phyloP scores from a whole-genome alignment of 2,797 vertebrate species.

The Gymnocypris eckloni region DNA sequence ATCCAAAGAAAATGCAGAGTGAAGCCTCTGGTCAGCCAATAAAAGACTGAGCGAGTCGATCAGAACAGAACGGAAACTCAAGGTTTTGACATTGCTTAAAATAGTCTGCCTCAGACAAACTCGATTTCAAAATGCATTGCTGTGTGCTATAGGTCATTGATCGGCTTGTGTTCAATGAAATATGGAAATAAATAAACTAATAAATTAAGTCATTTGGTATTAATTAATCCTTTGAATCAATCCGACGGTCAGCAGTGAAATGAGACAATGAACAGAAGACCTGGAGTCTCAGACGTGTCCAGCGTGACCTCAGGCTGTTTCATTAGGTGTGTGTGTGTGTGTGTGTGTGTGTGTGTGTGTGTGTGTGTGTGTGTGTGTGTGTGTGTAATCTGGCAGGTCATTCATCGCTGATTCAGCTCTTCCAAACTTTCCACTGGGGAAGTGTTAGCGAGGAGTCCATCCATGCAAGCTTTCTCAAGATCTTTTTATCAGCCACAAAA shows the following conservation, averaged over 20 bases:
- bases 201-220: background rate
- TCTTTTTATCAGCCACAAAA: slow-evolving; percentile 14
- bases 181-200: background rate
- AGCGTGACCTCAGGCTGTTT: background rate
- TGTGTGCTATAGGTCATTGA: too few relatives aligned
- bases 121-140: background rate
- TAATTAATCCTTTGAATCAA: background rate
- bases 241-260: background rate
- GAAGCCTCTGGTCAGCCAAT: slow-evolving; percentile 42
- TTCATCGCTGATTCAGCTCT: background rate
- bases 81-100: slow-evolving; percentile 2
- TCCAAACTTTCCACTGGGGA: slow-evolving; percentile 20
- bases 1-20: slow-evolving; percentile 64
- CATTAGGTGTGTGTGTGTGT: background rate
- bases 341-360: background rate
- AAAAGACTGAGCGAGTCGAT: background rate
- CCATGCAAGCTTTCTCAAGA: background rate
- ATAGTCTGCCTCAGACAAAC: slow-evolving; percentile 13
- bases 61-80: background rate
- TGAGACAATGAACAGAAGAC: background rate
- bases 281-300: background rate
- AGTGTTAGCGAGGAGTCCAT: background rate
- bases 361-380: background rate
- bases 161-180: background rate
- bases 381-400: background rate